Conservation (phyloP, 2,797 vertebrate species). For the Liparis tanakae region DNA sequence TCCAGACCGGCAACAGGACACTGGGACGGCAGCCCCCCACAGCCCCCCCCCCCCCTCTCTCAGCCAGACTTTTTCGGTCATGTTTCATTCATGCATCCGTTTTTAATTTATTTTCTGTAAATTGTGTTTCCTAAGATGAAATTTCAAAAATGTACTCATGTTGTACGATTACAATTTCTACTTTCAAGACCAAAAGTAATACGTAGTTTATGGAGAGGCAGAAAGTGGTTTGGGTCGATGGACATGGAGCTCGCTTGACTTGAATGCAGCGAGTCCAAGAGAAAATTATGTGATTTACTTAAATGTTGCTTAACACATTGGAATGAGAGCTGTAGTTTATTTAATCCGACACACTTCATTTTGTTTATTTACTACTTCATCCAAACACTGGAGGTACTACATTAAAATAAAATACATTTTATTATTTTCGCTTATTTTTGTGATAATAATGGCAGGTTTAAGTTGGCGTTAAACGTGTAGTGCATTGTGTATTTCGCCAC, state of each 20-base stretch:
- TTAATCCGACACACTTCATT: not conserved
- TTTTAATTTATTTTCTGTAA: not conserved
- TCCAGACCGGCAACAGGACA: too few species aligned
- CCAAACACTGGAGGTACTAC: not conserved
- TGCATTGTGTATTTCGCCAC: not conserved
- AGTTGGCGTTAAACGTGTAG: not conserved
- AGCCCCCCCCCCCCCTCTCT: not conserved
- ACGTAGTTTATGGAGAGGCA: not conserved
- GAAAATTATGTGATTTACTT: not conserved
- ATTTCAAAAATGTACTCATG: fast-evolving
- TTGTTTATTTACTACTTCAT: not conserved
- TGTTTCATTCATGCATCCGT: not conserved
- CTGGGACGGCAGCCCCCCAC: too few species aligned
- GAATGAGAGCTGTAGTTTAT: not conserved
- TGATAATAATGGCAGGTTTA: not conserved
- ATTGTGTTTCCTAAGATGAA: not conserved
- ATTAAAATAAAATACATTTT: not conserved
- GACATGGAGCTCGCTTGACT: not conserved
- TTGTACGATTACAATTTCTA: not conserved
- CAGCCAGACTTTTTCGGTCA: not conserved
- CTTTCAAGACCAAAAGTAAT: not conserved
- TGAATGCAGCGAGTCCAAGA: not conserved
- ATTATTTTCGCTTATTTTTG: not conserved
- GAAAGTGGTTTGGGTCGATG: not conserved
- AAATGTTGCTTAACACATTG: not conserved